Conservation (phyloP, 2,113 vertebrate genomes). For the Takifugu flavidus region DNA sequence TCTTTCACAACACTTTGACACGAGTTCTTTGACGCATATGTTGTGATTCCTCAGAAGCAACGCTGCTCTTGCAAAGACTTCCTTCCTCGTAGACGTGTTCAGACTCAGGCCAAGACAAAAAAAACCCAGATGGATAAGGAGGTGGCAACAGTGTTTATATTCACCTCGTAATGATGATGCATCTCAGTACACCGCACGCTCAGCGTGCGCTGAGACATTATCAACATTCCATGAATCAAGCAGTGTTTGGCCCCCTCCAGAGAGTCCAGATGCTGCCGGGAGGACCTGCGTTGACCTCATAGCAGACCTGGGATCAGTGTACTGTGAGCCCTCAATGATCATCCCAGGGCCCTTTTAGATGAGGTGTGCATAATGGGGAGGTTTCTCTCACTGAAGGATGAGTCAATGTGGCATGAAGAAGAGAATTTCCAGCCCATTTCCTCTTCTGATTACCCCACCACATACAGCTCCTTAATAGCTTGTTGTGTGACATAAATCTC, state of each 20-base stretch:
- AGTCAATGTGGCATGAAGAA: conserved; percentile 81
- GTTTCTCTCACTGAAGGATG: conserved; percentile 79
- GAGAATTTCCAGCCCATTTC: conserved; percentile 82
- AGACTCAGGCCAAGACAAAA: not conserved
- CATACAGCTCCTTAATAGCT: conserved; percentile 77
- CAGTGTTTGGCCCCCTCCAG: conserved; percentile 31
- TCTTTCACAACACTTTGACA: no score
- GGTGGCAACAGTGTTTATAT: no score
- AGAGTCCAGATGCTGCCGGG: conserved; percentile 47
- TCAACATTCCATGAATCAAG: conserved; percentile 46
- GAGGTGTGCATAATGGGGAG: conserved; percentile 74
- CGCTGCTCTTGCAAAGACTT: no score
- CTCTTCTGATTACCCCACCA: conserved; percentile 77
- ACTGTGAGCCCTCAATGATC: conserved; percentile 32
- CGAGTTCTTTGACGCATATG: no score
- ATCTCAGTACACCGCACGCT: not conserved
- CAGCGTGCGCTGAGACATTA: conserved; percentile 30
- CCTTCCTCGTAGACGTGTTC: no score
- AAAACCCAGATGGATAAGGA: not conserved
- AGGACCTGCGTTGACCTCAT: conserved; percentile 53
- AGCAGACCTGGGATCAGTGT: conserved; percentile 58
- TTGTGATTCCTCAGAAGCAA: no score
- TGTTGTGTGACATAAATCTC: conserved; percentile 80
- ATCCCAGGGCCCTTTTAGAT: conserved; percentile 65
- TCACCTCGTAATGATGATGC: conserved; percentile 9